Conservation (phyloP, 1,140 invertebrate genomes). For the Thaumatotibia leucotreta region DNA sequence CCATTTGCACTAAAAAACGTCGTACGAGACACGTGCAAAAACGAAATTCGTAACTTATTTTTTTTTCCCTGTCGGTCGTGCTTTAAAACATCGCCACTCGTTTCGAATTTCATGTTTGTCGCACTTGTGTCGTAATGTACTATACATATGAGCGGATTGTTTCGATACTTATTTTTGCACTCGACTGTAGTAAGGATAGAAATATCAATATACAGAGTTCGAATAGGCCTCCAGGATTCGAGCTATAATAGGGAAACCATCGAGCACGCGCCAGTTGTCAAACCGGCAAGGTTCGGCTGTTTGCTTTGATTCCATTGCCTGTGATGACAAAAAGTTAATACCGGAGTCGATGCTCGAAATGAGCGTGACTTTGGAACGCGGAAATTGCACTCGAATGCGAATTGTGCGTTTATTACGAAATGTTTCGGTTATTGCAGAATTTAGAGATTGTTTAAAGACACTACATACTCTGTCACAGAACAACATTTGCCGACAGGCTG, state of each 20-base stretch:
- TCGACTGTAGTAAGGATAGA: too few relatives aligned
- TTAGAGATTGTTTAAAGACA: not conserved
- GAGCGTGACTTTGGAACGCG: not conserved
- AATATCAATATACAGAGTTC: too few relatives aligned
- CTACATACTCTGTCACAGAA: not conserved
- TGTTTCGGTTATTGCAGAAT: not conserved
- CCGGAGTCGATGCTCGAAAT: not conserved
- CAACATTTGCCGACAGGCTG: too few relatives aligned
- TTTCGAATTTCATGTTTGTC: too few relatives aligned
- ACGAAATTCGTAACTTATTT: too few relatives aligned
- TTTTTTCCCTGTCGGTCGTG: too few relatives aligned
- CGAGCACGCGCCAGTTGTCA: slow-evolving; percentile 1
- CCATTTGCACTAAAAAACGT: too few relatives aligned
- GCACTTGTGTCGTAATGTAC: too few relatives aligned
- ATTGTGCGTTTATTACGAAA: not conserved
- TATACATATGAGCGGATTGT: too few relatives aligned
- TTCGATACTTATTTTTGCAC: too few relatives aligned
- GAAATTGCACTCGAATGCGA: not conserved
- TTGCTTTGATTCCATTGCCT: slow-evolving; percentile 13
- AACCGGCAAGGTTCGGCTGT: slow-evolving; percentile 6
- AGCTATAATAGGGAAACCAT: slow-evolving; percentile 3
- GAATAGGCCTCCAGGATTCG: not conserved
- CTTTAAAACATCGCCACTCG: too few relatives aligned
- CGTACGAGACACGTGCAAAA: too few relatives aligned
- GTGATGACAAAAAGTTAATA: slow-evolving; percentile 9